Conservation (phyloP, 2,888 invertebrate species). For the Meandrusa payeni region DNA sequence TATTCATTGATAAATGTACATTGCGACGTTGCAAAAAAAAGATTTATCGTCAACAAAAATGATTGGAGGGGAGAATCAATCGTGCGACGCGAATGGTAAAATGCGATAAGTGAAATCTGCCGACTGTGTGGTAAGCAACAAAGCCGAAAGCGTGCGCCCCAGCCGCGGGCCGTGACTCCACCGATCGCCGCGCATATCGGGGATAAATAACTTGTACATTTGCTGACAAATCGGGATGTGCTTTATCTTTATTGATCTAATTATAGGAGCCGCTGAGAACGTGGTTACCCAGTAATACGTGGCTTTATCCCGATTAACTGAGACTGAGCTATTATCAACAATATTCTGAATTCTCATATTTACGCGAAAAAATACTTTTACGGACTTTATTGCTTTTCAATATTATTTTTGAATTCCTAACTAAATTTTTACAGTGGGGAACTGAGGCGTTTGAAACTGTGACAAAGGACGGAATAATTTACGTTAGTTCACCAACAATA, state of each 20-base stretch:
- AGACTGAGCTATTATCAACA: no score
- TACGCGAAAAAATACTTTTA: no score
- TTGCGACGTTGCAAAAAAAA: not conserved
- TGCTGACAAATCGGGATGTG: slow-evolving; percentile 22
- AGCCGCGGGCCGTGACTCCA: not conserved
- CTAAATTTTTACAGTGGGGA: no score
- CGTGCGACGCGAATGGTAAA: slow-evolving; percentile 11
- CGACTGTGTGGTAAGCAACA: slow-evolving; percentile 1
- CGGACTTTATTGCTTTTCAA: no score
- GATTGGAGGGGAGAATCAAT: slow-evolving; percentile 1
- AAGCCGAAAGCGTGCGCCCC: not conserved
- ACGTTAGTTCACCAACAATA: no score
- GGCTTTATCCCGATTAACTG: not conserved
- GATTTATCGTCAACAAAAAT: not conserved
- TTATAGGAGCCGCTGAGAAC: slow-evolving; percentile 4
- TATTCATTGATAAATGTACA: no score
- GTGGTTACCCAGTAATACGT: not conserved
- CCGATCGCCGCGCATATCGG: not conserved
- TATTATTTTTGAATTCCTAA: no score
- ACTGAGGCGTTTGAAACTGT: no score
- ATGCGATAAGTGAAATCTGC: slow-evolving; percentile 18
- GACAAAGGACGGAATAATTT: no score
- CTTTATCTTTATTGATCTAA: slow-evolving; percentile 26
- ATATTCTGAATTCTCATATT: no score
- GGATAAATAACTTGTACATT: slow-evolving; percentile 11